These are phyloP conservation scores for Nothoprocta perdicaria DNA, from an alignment of 2,113 vertebrate species.

Conservation along the genomic window DNA sequence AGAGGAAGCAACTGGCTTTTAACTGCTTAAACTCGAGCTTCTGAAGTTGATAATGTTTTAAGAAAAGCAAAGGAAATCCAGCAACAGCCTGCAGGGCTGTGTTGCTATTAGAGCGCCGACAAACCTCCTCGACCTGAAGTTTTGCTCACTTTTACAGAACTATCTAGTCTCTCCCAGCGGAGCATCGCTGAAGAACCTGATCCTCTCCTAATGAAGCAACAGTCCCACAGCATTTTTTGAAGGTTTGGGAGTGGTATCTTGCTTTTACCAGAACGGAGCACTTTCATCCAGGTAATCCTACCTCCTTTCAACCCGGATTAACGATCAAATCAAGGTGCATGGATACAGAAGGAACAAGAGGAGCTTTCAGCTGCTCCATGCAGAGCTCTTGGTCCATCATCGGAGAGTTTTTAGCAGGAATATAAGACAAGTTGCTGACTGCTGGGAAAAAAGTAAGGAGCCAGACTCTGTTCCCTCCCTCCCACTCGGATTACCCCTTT, in stretches of 20 bases:
- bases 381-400: constrained; percentile 1
- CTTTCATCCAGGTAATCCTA: background rate
- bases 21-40: background rate
- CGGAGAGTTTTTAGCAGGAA: background rate
- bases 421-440: constrained; percentile 10
- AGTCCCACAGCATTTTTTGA: background rate
- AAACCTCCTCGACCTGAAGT: background rate
- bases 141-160: background rate
- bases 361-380: background rate
- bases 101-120: background rate
- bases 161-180: background rate
- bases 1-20: background rate
- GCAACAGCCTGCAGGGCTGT: background rate
- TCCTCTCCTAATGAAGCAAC: background rate
- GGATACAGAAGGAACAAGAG: background rate
- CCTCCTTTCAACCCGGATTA: background rate
- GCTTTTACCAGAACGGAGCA: background rate
- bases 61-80: background rate
- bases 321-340: background rate
- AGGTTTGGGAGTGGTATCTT: background rate
- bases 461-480: background rate
- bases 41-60: background rate
- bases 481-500: background rate
- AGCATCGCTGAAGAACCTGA: background rate
- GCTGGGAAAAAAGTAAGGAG: constrained; percentile 9